Evolutionary conservation across 30 jellyfish, hydroid and myxozoan genomes (phyloP), one percentile per base, ranked within the genome.

Genomic region (Pelagia noctiluca): DNA sequence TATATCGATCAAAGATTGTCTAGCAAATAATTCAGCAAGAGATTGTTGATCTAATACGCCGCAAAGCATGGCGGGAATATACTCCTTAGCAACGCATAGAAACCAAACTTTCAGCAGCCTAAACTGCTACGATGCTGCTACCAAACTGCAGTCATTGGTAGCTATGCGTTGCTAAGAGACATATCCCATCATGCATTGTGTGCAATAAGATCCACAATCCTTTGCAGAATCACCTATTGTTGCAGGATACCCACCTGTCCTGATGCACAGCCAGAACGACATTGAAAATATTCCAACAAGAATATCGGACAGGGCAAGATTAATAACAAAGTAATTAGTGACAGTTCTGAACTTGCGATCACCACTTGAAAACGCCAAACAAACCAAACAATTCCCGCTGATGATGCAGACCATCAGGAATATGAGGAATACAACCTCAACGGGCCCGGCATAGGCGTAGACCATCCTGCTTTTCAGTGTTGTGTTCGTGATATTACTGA

Each of bases 271-370:
- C 95, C 95, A 84, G 46, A 84, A 84, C 1, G 88, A 22, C 88
- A 84, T 30, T 2, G 95, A 84, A 25, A 84, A 84, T 28, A 78
- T 49, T 1, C 95, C 95, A 32, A 84, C 95, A 57, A 84, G 47
- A 61, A 84, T 84, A 36, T 84, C 95, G 24, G 95, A 84, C 60
- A 75, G 46, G 1, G 95, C 95, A 19, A 84, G 85, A 42, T 73
- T 84, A 88, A 84, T 75, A 61, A 84, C 88, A 31, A 84, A 84
- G 36, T 71, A 84, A 34, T 84, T 84, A 2, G 95, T 84, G 24
- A 84, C 80, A 37, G 95, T 84, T 65, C 78, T 54, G 28, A 84
- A 57, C 38, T 47, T 64, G 10, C 88, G 63, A 29, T 75, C 95
- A 42, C 72, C 95, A 33, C 77, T 84, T 16, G 95, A 73, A 34